Base-by-base conservation (phyloP, 2,797 vertebrate species). In the Chaetodon trifasciatus region DNA sequence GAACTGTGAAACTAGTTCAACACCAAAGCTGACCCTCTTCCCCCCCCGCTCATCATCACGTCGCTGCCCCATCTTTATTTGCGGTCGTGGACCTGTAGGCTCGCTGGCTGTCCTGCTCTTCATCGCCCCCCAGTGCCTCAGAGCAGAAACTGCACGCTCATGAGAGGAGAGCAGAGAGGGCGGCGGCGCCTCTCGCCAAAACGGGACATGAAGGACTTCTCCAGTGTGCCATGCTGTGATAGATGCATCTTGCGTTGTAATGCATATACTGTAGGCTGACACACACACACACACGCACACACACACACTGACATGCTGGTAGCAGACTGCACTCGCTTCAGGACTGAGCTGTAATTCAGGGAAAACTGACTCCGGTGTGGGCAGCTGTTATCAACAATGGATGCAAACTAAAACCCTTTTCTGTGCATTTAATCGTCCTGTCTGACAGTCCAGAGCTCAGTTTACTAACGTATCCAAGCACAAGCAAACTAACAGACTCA, bases 1-100 rank as follows among this genome's bases (percentile, higher is more conserved):
- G 90, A 91, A 86, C 88, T 92, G 88, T 91, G 92, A 84, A 94
- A 92, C 81, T 93, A 87, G 79, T 88, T 91, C 85, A 91, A 93
- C 92, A 94, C 94, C 94, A 95, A 96, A 96, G 95, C 94, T 92
- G 91, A 91, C 84, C 89, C 75, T 56, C 32, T 52, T 75, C 47
- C 39, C 52, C 11, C 11, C 17, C 19, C 6, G 0, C 60, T 28
- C 23, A 19, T 23, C 74, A 9, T 68, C 61, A 49, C 79, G 47
- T n/a, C 13, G 9, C 71, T 79, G 64, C 47, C 76, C 65, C 21
- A 12, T 53, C 74, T 70, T 44, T 9, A 23, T 61, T 50, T 50
- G 68, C 88, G 84, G 75, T 70, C 11, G 17, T 52, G 66, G 86
- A 86, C 81, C 87, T 79, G 77, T 65, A 49, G 76, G 66, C 74